Evolutionary conservation across 2,888 invertebrate species (phyloP).

Genomic region (Lagria hirta): DNA sequence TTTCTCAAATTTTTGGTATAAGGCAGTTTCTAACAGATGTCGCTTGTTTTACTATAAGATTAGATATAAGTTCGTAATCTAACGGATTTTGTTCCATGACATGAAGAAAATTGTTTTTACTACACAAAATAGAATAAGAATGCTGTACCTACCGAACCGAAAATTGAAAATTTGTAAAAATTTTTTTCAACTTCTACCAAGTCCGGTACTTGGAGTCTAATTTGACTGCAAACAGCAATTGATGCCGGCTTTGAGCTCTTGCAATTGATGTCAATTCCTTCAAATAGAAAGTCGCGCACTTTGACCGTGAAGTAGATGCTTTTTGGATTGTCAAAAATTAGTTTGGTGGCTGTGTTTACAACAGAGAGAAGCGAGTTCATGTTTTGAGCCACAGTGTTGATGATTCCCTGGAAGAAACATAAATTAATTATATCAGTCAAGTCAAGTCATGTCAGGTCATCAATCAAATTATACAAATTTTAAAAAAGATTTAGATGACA

Average conservation of each 20-base stretch:
- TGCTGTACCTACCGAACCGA: slow-evolving; percentile 62
- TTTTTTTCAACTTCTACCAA: slow-evolving; percentile 57
- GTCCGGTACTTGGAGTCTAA: slow-evolving; percentile 62
- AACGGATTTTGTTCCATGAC: background rate
- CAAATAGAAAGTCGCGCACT: slow-evolving; percentile 70
- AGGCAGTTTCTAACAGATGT: no score
- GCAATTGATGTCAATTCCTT: slow-evolving; percentile 70
- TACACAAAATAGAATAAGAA: background rate
- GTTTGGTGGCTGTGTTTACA: slow-evolving; percentile 65
- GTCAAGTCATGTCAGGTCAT: no score
- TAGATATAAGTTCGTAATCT: no score
- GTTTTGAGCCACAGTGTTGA: slow-evolving; percentile 59
- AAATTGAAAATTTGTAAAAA: slow-evolving; percentile 68
- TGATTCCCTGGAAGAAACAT: no score
- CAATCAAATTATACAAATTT: no score
- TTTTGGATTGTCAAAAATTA: slow-evolving; percentile 66
- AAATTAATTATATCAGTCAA: no score
- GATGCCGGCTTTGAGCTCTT: slow-evolving; percentile 71
- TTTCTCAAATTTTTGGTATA: no score
- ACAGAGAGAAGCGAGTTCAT: slow-evolving; percentile 68
- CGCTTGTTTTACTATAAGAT: no score
- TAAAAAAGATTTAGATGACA: no score
- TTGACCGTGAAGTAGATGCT: slow-evolving; percentile 63
- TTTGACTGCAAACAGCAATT: slow-evolving; percentile 66
- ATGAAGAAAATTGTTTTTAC: background rate